Evolutionary conservation across 1,140 invertebrate genomes (phyloP), one percentile per base, ranked within the genome.

Genomic region (Brevipalpus yothersi): DNA sequence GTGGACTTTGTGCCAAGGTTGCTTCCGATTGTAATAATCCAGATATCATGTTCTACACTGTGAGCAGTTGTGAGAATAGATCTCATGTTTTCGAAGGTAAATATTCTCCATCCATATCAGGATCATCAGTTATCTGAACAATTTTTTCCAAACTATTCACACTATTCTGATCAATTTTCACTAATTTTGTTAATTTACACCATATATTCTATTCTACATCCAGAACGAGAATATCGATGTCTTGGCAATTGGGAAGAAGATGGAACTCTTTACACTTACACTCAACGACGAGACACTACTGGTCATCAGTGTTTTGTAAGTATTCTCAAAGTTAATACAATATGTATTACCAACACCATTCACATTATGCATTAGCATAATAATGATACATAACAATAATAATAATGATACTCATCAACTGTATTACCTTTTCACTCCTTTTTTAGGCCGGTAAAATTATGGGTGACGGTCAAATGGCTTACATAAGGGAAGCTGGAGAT

Each of bases 11-110:
- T 68, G 79, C 80, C n/a, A 80, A 80, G 69, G 70, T 83, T 41
- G 78, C 77, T 61, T 82, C 80, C 41, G 80, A 82, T 66, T 82
- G 81, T 68, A 74, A 76, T 62, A 77, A 78, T 41, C 76, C 77
- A 15, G 80, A 82, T 67, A 72, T 79, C 41, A 83, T 83, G 81
- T 81, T 80, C 63, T 82, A 80, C 66, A 79, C 78, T 65, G 80
- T 82, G 13, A 77, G 73, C 39, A 77, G 79, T 58, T 83, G 81
- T 63, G 65, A 67, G 68, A 74, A 66, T 71, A 72, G 58, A 65
- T 65, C 74, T 40, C 77, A 80, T 68, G 69, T 82, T 21, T 81
- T 76, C 64, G 80, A 81, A 76, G 78, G 79, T 80, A 70, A 67
- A 66, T 60, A 56, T n/a, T n/a, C n/a, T n/a, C 31, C 17, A 40